A percentile compares a stretch with the other conserved stretches of the same genome.
phyloP scores from a whole-genome alignment of 2,113 vertebrate genomes.

The Epinephelus moara region DNA sequence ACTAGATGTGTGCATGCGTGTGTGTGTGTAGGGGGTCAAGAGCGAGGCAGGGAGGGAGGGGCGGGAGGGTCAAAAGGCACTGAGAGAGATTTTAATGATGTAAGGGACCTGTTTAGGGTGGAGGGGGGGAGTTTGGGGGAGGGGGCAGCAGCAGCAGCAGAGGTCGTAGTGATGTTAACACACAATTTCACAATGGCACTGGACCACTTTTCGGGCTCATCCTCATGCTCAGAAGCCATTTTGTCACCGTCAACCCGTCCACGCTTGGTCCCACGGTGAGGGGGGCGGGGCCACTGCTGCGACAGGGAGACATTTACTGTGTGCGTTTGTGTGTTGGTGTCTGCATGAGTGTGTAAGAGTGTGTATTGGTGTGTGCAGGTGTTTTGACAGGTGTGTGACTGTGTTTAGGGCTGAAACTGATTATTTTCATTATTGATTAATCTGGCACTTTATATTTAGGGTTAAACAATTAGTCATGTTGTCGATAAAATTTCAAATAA shows the following conservation, averaged over 20 bases:
- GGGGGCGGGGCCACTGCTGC: slow-evolving; percentile 49
- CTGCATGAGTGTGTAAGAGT: neutral
- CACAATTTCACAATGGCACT: slow-evolving; percentile 82
- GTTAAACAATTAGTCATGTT: too few species aligned
- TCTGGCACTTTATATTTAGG: neutral
- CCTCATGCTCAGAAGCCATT: slow-evolving; percentile 56
- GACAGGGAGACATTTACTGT: slow-evolving; percentile 62
- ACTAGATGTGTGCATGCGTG: slow-evolving; percentile 80
- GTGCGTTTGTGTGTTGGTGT: slow-evolving; percentile 1
- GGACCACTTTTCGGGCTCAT: slow-evolving; percentile 65
- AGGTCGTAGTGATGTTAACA: slow-evolving; percentile 57
- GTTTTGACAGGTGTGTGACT: neutral
- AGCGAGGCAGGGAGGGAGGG: slow-evolving; percentile 13
- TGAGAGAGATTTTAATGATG: slow-evolving; percentile 41
- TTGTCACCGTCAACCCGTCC: slow-evolving; percentile 44
- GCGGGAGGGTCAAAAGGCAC: slow-evolving; percentile 16
- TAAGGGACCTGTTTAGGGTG: slow-evolving; percentile 8
- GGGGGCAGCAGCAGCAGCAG: slow-evolving; percentile 33
- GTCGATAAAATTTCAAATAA: too few species aligned
- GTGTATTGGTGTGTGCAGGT: neutral
- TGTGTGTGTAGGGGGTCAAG: slow-evolving; percentile 45
- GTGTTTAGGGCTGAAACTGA: slow-evolving; percentile 35
- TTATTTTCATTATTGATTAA: neutral
- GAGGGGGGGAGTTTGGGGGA: neutral
- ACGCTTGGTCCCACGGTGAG: slow-evolving; percentile 24